A percentile compares a stretch with the other conserved stretches of the same genome.
These are phyloP conservation scores for Rhizoglyphus robini DNA, from an alignment of 1,140 invertebrate genomes.

Conservation along the genomic window DNA sequence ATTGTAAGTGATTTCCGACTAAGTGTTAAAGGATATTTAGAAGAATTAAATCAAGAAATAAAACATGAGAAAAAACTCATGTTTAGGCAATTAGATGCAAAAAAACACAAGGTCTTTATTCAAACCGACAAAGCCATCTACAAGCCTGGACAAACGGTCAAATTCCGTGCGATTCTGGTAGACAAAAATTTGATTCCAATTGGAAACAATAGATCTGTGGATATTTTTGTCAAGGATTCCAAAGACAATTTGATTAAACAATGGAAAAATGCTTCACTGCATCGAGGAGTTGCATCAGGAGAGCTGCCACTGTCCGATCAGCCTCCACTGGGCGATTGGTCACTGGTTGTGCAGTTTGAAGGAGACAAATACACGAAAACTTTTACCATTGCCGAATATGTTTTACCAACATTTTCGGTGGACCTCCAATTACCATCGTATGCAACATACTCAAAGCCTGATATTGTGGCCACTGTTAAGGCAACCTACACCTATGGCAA, in stretches of 20 bases:
- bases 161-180: no score
- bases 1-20: no score
- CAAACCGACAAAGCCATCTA: no score
- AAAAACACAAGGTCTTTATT: no score
- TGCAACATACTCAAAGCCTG: slow-evolving; percentile 59
- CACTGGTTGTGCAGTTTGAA: slow-evolving; percentile 45
- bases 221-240: slow-evolving; percentile 59
- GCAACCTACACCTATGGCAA: slow-evolving; percentile 70
- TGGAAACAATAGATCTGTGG: no score
- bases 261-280: slow-evolving; percentile 49
- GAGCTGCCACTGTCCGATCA: slow-evolving; percentile 64
- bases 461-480: slow-evolving; percentile 54
- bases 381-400: slow-evolving; percentile 75
- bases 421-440: slow-evolving; percentile 70
- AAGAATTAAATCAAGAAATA: no score
- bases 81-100: no score
- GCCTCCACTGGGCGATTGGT: slow-evolving; percentile 80
- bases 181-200: no score
- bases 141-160: no score
- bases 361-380: slow-evolving; percentile 36
- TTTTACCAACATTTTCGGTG: slow-evolving; percentile 80
- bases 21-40: no score
- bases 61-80: no score
- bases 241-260: slow-evolving; percentile 65
- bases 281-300: slow-evolving; percentile 49